A percentile compares a stretch with the other conserved stretches of the same genome.
Evolutionary conservation across 2,113 vertebrate species (phyloP).

Genomic region (Pseudorhombus dupliciocellatus): DNA sequence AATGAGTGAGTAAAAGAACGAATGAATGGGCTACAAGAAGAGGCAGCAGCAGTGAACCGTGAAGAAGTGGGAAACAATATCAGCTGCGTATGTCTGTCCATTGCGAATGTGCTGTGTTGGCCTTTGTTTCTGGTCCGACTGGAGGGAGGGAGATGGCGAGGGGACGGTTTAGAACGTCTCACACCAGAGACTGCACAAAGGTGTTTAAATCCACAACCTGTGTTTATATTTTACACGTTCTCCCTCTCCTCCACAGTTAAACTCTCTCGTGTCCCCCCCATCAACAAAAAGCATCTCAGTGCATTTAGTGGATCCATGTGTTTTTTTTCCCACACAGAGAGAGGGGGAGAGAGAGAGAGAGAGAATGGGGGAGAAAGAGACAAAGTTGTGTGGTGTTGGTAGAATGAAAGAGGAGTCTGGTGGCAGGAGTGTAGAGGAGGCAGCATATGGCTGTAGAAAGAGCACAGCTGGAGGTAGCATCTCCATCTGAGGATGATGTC

Average conservation of each 20-base stretch:
- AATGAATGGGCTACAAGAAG: slow-evolving; percentile 73
- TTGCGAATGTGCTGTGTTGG: slow-evolving; percentile 81
- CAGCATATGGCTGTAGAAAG: slow-evolving; percentile 99
- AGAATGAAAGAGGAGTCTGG: slow-evolving; percentile 99
- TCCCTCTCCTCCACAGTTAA: background rate
- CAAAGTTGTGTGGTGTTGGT: slow-evolving; percentile 89
- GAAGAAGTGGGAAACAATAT: slow-evolving; percentile 86
- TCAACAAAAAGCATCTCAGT: slow-evolving; percentile 57
- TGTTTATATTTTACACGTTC: background rate
- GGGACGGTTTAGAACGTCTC: background rate
- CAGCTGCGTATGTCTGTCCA: slow-evolving; percentile 83
- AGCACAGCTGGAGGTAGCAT: slow-evolving; percentile 99
- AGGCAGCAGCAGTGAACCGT: slow-evolving; percentile 78
- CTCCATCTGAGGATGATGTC: slow-evolving; percentile 99
- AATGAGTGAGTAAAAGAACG: slow-evolving; percentile 46
- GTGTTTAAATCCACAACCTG: slow-evolving; percentile 16
- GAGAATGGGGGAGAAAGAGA: slow-evolving; percentile 85
- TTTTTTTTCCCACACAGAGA: slow-evolving; percentile 64
- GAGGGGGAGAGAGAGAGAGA: slow-evolving; percentile 53
- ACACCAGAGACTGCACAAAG: slow-evolving; percentile 7
- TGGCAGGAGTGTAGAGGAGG: slow-evolving; percentile 99
- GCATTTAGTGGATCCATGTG: slow-evolving; percentile 54
- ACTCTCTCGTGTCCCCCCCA: background rate
- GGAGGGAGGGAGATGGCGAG: slow-evolving; percentile 59
- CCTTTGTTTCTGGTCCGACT: slow-evolving; percentile 80